phyloP scores from a whole-genome alignment of 2,113 vertebrate genomes.

The Conger conger region DNA sequence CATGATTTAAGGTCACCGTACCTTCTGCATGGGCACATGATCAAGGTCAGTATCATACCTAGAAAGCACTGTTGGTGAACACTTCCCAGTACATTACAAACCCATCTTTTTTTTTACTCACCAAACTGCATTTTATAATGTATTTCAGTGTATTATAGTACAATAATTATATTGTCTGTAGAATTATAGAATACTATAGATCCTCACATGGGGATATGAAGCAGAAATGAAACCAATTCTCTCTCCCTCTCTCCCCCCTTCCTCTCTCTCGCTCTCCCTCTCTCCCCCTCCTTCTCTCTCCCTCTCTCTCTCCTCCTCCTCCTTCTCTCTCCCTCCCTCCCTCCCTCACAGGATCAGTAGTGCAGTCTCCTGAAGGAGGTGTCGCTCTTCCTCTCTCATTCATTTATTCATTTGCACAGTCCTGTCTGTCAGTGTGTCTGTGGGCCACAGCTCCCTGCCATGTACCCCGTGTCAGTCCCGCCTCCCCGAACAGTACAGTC shows the following conservation, averaged over 20 bases:
- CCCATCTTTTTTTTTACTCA: not conserved
- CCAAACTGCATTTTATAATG: not conserved
- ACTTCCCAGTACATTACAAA: not conserved
- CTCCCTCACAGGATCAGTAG: slow-evolving; percentile 23
- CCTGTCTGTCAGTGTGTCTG: slow-evolving; percentile 21
- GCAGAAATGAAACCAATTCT: no score
- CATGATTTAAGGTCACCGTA: slow-evolving; percentile 89
- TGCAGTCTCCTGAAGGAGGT: not conserved
- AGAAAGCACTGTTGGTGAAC: not conserved
- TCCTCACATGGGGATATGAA: no score
- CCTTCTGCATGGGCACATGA: slow-evolving; percentile 77
- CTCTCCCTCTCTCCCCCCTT: no score
- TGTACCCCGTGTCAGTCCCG: slow-evolving; percentile 37
- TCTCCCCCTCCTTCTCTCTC: no score
- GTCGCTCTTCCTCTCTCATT: not conserved
- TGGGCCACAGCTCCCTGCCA: slow-evolving; percentile 32
- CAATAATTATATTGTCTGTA: not conserved
- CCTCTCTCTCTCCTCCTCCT: no score
- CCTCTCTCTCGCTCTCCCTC: no score
- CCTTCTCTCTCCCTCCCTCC: not conserved
- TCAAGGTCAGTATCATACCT: slow-evolving; percentile 73
- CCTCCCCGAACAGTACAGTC: slow-evolving; percentile 41
- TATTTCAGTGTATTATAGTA: not conserved
- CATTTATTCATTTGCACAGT: not conserved
- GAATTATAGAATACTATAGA: no score